A percentile compares a stretch with the other conserved stretches of the same genome.
Evolutionary conservation across 2,797 vertebrate species (phyloP).

Genomic region (Microctenopoma lineatum): DNA sequence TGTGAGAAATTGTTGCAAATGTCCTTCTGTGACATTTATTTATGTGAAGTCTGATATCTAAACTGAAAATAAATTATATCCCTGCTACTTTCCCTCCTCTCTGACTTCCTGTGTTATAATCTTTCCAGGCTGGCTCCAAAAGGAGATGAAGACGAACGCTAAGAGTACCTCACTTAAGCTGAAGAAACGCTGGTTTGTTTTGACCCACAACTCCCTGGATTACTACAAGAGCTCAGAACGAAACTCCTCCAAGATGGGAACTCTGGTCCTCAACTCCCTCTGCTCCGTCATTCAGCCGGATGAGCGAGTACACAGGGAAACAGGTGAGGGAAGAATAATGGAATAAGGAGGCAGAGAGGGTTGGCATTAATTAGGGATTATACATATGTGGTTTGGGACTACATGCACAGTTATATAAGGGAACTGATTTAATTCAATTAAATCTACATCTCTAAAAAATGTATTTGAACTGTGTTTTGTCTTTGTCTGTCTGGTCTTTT

Average conservation of each 20-base stretch:
- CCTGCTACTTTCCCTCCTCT: neutral
- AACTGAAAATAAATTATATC: neutral
- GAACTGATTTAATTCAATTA: neutral
- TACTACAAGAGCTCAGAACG: conserved; percentile 93
- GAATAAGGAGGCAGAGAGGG: conserved; percentile 7
- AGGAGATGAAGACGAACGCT: conserved; percentile 90
- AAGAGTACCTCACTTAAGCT: conserved; percentile 92
- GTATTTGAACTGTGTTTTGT: neutral
- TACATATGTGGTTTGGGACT: conserved; percentile 5
- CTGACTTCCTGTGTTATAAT: neutral
- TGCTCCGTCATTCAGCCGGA: conserved; percentile 91
- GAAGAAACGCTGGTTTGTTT: conserved; percentile 95
- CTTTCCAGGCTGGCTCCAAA: conserved; percentile 91
- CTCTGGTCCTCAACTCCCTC: conserved; percentile 92
- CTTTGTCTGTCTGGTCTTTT: too few species aligned
- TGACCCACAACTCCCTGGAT: conserved; percentile 92
- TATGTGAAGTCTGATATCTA: neutral
- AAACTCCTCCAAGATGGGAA: conserved; percentile 91
- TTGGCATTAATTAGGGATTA: conserved; percentile 58
- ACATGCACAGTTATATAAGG: conserved; percentile 2
- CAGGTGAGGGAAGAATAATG: conserved; percentile 79
- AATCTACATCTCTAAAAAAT: neutral
- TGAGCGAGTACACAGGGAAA: conserved; percentile 90
- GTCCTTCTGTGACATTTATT: neutral
- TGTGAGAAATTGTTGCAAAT: neutral